phyloP scores from a whole-genome alignment of 2,797 vertebrate genomes.

The Pipistrellus nathusii region DNA sequence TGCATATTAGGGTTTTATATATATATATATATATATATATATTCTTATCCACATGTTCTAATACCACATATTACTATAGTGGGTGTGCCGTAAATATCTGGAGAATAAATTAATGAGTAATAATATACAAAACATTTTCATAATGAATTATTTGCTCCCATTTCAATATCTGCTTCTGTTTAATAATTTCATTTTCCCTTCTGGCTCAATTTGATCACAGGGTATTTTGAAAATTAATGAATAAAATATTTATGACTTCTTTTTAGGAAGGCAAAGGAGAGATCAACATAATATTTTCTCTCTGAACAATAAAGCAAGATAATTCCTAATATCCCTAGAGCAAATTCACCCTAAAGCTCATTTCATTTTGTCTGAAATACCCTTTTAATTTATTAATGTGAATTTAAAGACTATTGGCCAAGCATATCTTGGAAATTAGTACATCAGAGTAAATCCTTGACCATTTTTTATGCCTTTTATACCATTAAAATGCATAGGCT shows the following conservation, averaged over 20 bases:
- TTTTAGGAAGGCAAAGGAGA: constrained; percentile 81
- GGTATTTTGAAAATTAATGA: constrained; percentile 80
- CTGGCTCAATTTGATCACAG: constrained; percentile 73
- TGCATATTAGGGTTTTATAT: not conserved
- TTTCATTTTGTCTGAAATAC: constrained; percentile 78
- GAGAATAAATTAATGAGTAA: constrained; percentile 32
- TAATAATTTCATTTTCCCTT: constrained; percentile 73
- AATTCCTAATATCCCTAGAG: constrained; percentile 75
- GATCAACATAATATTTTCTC: constrained; percentile 82
- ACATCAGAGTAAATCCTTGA: constrained; percentile 14
- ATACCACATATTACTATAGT: not conserved
- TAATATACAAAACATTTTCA: constrained; percentile 17
- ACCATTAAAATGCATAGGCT: constrained; percentile 4
- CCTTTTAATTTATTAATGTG: constrained; percentile 81
- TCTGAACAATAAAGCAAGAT: constrained; percentile 77
- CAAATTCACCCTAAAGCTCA: constrained; percentile 78
- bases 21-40: not conserved
- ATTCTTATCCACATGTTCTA: not conserved
- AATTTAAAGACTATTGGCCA: constrained; percentile 63
- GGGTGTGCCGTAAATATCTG: constrained; percentile 6
- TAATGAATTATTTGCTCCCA: constrained; percentile 46
- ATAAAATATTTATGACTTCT: constrained; percentile 82
- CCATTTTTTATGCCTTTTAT: constrained; percentile 56
- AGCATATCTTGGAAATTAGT: constrained; percentile 54
- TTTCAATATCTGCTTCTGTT: constrained; percentile 70